Percentiles rank a stretch among this genome's conserved stretches.
These are phyloP conservation scores for Penaeus vannamei DNA, from an alignment of 1,140 invertebrate genomes.

Conservation along the genomic window DNA sequence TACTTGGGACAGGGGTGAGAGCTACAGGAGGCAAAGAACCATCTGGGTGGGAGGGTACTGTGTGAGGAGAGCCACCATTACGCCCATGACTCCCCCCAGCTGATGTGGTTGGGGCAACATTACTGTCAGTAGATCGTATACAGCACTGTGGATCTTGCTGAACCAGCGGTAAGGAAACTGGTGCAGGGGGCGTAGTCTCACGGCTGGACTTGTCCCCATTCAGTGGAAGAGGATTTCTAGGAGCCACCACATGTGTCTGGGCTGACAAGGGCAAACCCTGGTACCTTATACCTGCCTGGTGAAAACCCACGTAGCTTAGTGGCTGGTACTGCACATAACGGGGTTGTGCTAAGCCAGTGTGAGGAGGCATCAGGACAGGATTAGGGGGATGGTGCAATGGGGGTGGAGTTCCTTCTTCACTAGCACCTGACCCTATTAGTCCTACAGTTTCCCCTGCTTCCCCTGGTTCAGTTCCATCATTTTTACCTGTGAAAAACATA, in stretches of 20 bases:
- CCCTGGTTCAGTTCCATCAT: conserved; percentile 46
- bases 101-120: conserved; percentile 32
- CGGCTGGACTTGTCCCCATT: conserved; percentile 56
- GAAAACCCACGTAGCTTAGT: conserved; percentile 46
- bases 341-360: conserved; percentile 43
- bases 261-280: conserved; percentile 48
- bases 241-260: conserved; percentile 40
- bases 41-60: conserved; percentile 42
- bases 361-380: conserved; percentile 55
- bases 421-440: conserved; percentile 53
- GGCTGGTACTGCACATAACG: conserved; percentile 58
- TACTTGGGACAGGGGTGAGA: conserved; percentile 53
- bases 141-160: conserved; percentile 56
- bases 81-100: conserved; percentile 51
- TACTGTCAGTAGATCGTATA: conserved; percentile 44
- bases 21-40: conserved; percentile 47
- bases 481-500: conserved; percentile 40
- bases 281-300: conserved; percentile 49
- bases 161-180: conserved; percentile 45
- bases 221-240: conserved; percentile 51
- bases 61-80: conserved; percentile 58
- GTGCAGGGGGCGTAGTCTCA: conserved; percentile 56
- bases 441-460: conserved; percentile 38
- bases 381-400: conserved; percentile 58
- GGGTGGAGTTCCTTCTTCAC: conserved; percentile 62